Evolutionary conservation across 2,888 invertebrate species (phyloP).

Genomic region (Spialia ferax): DNA sequence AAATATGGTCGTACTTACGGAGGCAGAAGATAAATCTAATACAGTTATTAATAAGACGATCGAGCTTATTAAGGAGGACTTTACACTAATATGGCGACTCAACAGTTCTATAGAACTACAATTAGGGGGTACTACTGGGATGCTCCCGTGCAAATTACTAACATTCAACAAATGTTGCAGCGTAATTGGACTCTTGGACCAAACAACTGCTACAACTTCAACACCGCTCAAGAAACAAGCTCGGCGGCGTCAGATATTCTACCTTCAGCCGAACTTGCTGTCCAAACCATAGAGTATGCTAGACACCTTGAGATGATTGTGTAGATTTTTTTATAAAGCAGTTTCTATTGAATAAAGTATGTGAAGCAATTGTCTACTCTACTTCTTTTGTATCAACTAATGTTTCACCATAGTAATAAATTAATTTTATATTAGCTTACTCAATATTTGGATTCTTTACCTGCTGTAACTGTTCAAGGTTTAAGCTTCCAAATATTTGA

Average conservation of each 20-base stretch:
- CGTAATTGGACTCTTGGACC: slow-evolving; percentile 93
- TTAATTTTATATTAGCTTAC: no score
- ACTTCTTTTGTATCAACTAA: neutral
- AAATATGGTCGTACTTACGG: no score
- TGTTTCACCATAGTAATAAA: neutral
- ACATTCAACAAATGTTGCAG: slow-evolving; percentile 63
- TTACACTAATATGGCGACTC: no score
- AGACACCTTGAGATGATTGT: slow-evolving; percentile 99
- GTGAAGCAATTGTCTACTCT: neutral
- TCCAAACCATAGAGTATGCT: slow-evolving; percentile 98
- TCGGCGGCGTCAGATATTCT: slow-evolving; percentile 88
- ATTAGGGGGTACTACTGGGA: no score
- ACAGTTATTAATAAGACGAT: no score
- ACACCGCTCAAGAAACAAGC: slow-evolving; percentile 89
- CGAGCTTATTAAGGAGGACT: no score
- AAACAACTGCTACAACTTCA: slow-evolving; percentile 94
- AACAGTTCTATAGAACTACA: no score
- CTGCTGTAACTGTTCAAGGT: no score
- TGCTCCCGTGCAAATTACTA: neutral
- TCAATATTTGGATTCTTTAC: no score
- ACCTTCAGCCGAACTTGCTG: slow-evolving; percentile 96
- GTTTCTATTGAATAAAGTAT: neutral
- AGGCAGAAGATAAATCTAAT: no score
- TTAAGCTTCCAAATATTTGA: no score
- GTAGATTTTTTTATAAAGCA: slow-evolving; percentile 69